Evolutionary conservation across 2,888 invertebrate genomes (phyloP).

Genomic region (Hetaerina titia): DNA sequence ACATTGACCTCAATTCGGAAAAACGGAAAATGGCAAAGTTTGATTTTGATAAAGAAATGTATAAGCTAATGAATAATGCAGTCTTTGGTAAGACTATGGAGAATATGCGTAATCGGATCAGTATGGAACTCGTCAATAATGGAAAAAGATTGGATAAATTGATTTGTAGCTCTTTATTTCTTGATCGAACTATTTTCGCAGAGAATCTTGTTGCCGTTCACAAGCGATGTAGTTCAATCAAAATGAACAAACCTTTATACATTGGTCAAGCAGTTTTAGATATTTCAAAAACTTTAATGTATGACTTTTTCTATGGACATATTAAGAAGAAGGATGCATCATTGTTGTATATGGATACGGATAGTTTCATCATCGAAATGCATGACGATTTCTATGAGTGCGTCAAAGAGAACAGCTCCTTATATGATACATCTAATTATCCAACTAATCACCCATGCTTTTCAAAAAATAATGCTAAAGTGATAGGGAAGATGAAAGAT

Average conservation of each 20-base stretch:
- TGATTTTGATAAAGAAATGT: slow-evolving; percentile 75
- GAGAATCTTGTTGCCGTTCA: slow-evolving; percentile 75
- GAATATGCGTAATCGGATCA: slow-evolving; percentile 75
- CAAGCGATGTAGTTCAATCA: slow-evolving; percentile 72
- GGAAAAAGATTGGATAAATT: slow-evolving; percentile 51
- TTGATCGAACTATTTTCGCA: slow-evolving; percentile 73
- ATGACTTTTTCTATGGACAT: slow-evolving; percentile 75
- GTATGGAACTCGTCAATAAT: slow-evolving; percentile 73
- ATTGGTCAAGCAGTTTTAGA: too few species aligned
- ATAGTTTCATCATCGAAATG: too few species aligned
- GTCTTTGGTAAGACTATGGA: slow-evolving; percentile 76
- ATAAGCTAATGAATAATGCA: slow-evolving; percentile 75
- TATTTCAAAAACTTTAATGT: too few species aligned
- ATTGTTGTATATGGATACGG: slow-evolving; percentile 72
- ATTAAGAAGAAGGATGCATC: slow-evolving; percentile 75
- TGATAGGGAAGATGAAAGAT: slow-evolving; percentile 71
- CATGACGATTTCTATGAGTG: too few species aligned
- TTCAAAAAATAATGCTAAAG: slow-evolving; percentile 71
- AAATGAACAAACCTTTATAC: slow-evolving; percentile 75
- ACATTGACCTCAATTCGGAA: slow-evolving; percentile 71
- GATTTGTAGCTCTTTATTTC: slow-evolving; percentile 74
- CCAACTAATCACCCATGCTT: slow-evolving; percentile 37
- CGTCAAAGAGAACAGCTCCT: too few species aligned
- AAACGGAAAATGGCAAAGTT: slow-evolving; percentile 72
- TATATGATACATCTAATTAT: too few species aligned